Evolutionary conservation across 2,113 vertebrate genomes (phyloP).

Genomic region (Toxostoma redivivum): DNA sequence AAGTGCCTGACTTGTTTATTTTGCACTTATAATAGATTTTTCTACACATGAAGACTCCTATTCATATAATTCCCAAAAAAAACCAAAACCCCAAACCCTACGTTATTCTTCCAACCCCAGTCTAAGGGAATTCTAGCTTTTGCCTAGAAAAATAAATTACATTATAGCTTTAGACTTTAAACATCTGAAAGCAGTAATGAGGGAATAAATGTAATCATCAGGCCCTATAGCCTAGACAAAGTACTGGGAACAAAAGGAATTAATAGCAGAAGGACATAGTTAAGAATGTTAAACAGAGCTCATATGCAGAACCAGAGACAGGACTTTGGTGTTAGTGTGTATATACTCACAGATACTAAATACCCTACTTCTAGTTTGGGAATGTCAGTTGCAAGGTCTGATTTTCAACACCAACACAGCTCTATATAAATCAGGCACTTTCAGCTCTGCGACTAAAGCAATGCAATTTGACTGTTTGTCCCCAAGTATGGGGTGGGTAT

Average conservation of each 20-base stretch:
- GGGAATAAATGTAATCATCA: not conserved
- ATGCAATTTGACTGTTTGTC: not conserved
- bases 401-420: not conserved
- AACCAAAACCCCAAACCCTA: not conserved
- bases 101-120: not conserved
- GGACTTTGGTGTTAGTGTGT: not conserved
- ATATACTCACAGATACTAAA: not conserved
- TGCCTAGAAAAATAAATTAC: not conserved
- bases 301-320: not conserved
- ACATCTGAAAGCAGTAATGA: not conserved
- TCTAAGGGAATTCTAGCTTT: not conserved
- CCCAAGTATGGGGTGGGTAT: fast-evolving
- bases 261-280: not conserved
- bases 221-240: not conserved
- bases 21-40: not conserved
- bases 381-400: not conserved
- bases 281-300: not conserved
- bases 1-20: not conserved
- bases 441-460: not conserved
- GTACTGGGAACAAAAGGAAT: not conserved
- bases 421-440: not conserved
- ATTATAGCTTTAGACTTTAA: not conserved
- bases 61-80: not conserved
- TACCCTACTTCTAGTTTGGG: not conserved
- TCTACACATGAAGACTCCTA: not conserved